A percentile compares a stretch with the other conserved stretches of the same genome.
Conservation (phyloP, 2,888 invertebrate genomes). For the Hipparchia semele region DNA sequence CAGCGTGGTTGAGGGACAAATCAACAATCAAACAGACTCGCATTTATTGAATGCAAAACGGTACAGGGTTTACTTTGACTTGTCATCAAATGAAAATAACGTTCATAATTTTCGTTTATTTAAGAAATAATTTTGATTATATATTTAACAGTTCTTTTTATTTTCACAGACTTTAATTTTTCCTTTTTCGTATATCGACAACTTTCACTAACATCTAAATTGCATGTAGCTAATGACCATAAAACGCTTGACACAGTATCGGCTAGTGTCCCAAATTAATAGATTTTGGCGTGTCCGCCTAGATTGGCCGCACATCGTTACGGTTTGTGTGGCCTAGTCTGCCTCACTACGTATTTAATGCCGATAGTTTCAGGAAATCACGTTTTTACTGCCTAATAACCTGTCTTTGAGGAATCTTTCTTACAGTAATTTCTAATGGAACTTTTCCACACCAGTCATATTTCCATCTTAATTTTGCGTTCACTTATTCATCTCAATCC, state of each 20-base stretch:
- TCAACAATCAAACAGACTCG: no score
- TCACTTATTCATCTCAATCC: no score
- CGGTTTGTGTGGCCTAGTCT: conserved; percentile 57
- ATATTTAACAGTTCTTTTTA: no score
- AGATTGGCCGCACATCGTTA: conserved; percentile 52
- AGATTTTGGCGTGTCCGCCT: conserved; percentile 54
- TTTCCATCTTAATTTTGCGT: background rate
- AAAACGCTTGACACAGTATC: conserved; percentile 39
- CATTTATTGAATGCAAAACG: no score
- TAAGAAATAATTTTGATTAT: no score
- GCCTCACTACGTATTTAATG: conserved; percentile 6
- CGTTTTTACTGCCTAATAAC: conserved; percentile 6
- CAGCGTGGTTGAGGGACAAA: no score
- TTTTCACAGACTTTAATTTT: background rate
- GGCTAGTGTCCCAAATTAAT: conserved; percentile 54
- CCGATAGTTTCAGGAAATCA: conserved; percentile 11
- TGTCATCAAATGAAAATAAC: no score
- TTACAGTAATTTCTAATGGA: background rate
- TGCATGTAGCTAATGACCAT: conserved; percentile 23
- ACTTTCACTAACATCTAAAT: conserved; percentile 3
- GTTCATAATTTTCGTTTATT: no score
- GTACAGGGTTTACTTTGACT: no score
- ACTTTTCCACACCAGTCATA: background rate
- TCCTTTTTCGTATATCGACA: background rate
- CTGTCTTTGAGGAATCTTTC: background rate